Conservation (phyloP, 2,113 vertebrate genomes). For the Sclerurus mexicanus region DNA sequence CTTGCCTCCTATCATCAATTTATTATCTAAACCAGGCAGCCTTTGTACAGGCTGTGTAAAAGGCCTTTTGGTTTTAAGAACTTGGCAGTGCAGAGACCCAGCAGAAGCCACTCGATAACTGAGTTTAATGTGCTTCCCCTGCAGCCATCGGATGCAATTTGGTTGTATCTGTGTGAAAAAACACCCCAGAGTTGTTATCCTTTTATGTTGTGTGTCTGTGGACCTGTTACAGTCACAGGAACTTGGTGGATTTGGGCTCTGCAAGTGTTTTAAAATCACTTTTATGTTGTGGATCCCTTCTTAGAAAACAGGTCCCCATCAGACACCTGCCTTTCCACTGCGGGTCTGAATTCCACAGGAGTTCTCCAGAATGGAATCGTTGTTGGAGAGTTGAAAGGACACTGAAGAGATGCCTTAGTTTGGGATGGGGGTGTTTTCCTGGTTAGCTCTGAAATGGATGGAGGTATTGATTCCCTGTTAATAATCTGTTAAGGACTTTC, state of each 20-base stretch:
- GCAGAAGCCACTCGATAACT: background rate
- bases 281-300: background rate
- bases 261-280: background rate
- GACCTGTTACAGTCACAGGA: background rate
- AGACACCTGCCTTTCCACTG: background rate
- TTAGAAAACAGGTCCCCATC: background rate
- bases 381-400: background rate
- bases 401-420: background rate
- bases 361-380: background rate
- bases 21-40: background rate
- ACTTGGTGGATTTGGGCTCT: background rate
- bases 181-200: background rate
- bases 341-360: accelerated
- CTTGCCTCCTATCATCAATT: background rate
- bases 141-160: background rate
- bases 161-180: background rate
- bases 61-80: background rate
- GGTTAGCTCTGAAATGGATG: background rate
- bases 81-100: background rate
- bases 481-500: background rate
- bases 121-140: background rate
- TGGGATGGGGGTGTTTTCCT: background rate
- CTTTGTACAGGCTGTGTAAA: background rate
- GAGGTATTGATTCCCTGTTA: background rate
- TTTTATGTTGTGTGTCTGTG: background rate